A percentile compares a stretch with the other conserved stretches of the same genome.
These are phyloP conservation scores for Frankliniella intonsa DNA, from an alignment of 2,888 invertebrate genomes.

Conservation along the genomic window DNA sequence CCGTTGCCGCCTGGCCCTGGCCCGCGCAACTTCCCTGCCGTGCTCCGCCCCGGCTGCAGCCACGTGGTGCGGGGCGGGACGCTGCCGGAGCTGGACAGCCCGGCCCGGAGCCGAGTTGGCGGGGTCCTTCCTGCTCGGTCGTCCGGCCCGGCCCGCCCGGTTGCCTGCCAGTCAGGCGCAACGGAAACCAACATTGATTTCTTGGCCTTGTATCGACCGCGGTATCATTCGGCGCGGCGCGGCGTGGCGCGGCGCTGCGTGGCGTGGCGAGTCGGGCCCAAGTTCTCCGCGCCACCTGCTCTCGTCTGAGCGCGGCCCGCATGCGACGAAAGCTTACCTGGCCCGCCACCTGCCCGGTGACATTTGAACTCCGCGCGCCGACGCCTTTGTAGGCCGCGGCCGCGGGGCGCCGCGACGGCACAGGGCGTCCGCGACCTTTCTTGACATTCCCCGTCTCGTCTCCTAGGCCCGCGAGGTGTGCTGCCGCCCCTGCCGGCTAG, in stretches of 20 bases:
- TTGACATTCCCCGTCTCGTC: background rate
- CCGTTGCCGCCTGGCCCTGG: no score
- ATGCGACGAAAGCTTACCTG: background rate
- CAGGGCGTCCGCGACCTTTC: no score
- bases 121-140: no score
- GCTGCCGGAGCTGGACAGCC: no score
- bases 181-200: constrained; percentile 15
- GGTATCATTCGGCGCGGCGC: background rate
- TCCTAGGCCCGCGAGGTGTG: background rate
- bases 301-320: background rate
- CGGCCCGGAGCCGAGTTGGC: no score
- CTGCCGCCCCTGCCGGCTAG: background rate
- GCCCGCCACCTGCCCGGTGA: background rate
- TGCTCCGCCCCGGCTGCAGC: background rate
- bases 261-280: no score
- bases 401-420: no score
- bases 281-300: no score
- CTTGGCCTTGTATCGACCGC: background rate
- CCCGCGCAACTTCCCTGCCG: no score
- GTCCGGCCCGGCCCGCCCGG: background rate
- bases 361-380: no score
- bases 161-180: background rate
- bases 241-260: background rate
- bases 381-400: no score
- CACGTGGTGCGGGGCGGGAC: no score